Conservation (phyloP, 1,140 invertebrate genomes). For the Drosophila parabipectinata region DNA sequence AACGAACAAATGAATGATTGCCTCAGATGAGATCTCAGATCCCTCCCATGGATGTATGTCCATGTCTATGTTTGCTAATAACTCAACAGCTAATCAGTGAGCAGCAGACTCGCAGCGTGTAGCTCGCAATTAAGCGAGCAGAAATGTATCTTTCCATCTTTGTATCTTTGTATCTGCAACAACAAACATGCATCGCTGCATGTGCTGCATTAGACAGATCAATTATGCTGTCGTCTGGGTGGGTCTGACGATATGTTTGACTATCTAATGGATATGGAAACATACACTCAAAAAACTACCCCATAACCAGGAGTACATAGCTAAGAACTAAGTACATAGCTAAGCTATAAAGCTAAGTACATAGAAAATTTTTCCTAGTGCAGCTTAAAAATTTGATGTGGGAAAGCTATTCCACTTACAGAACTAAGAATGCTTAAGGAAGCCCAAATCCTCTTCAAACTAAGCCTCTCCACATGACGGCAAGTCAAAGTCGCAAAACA, state of each 20-base stretch:
- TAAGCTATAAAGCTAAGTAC: too few species aligned
- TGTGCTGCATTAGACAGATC: conserved; percentile 75
- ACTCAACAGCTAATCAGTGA: conserved; percentile 78
- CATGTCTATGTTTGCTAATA: conserved; percentile 79
- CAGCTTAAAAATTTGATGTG: conserved; percentile 2
- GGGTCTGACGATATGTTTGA: conserved; percentile 34
- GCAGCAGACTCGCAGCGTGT: conserved; percentile 51
- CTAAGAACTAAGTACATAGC: too few species aligned
- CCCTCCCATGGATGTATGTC: conserved; percentile 29
- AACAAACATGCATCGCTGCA: conserved; percentile 47
- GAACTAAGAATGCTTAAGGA: conserved; percentile 20
- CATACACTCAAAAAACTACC: neutral
- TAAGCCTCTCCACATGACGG: conserved; percentile 33
- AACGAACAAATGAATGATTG: conserved; percentile 70
- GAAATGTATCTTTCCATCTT: conserved; percentile 70
- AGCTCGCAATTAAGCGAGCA: conserved; percentile 75
- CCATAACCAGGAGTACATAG: neutral
- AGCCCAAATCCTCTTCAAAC: conserved; percentile 5
- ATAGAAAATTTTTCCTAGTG: neutral
- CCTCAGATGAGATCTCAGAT: conserved; percentile 49
- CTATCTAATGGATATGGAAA: conserved; percentile 36
- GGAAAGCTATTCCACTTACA: conserved; percentile 13
- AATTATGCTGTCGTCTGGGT: conserved; percentile 67
- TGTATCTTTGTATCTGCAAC: conserved; percentile 55
- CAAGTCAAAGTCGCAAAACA: neutral